Evolutionary conservation across 2,888 invertebrate species (phyloP), one percentile per base, ranked within the genome.

Genomic region (Cataglyphis rosenhaueri): DNA sequence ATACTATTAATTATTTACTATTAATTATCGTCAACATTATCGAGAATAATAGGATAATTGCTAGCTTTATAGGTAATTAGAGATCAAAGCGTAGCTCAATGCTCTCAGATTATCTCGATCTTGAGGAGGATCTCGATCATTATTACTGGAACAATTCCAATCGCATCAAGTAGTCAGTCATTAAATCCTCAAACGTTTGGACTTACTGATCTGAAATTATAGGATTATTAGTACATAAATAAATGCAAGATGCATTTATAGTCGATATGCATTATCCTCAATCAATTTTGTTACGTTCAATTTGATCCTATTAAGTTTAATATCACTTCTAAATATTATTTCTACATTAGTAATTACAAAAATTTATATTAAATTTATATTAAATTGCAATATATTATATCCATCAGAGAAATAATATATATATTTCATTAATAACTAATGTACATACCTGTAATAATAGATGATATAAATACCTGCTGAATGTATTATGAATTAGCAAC

Each of bases 11-110:
- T 52, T 52, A 52, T 52, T 5, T 44, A n/a, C 5, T 32, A 48
- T 35, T 89, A 85, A 89, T 87, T 83, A 79, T 81, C 12, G 70
- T 76, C 55, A 12, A 81, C 83, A 89, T 89, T 89, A 87, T 86
- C 88, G 84, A 85, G 65, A 73, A 84, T 79, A n/a, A 64, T 68
- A 18, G 62, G 62, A 82, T 88, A 87, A 89, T 82, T 29, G 41
- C 64, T 18, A 35, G 38, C 48, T 64, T 81, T 81, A 73, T 65
- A 75, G 59, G 38, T 81, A 84, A 89, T 89, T 89, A 84, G 85
- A 83, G 85, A 83, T 85, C 82, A 57, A 88, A 81, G 83, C 83
- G 41, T 81, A 57, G 41, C 68, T 83, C 61, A 85, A 87, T 68
- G 41, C 52, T 55, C 3, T 61, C 79, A 68, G 62, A 84, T 65